Conservation (phyloP, 2,888 invertebrate species). For the Pomacea canaliculata region DNA sequence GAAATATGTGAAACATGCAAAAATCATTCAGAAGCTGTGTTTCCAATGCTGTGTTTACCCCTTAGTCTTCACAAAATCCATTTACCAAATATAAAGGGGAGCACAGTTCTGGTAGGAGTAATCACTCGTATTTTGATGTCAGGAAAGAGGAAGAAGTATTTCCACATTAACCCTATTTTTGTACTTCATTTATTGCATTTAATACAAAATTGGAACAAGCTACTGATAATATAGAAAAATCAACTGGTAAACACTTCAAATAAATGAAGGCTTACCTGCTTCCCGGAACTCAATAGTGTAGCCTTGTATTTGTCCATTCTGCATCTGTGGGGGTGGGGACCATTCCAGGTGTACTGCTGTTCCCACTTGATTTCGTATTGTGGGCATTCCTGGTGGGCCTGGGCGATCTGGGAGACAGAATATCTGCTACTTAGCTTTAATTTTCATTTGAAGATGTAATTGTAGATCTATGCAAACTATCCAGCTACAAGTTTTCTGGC, state of each 20-base stretch:
- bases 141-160: no score
- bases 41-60: background rate
- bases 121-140: no score
- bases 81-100: background rate
- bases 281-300: conserved; percentile 61
- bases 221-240: background rate
- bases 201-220: background rate
- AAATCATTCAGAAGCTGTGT: background rate
- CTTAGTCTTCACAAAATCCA: no score
- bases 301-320: conserved; percentile 58
- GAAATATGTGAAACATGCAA: background rate
- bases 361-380: conserved; percentile 61
- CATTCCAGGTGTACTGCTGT: conserved; percentile 68
- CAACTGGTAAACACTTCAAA: background rate
- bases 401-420: conserved; percentile 55
- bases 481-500: no score
- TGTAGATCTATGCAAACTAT: no score
- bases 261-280: no score
- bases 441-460: no score
- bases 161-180: no score
- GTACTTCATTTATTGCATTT: no score
- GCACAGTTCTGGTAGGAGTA: no score
- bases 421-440: background rate
- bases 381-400: conserved; percentile 64
- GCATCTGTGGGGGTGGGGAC: conserved; percentile 54